Evolutionary conservation across 2,888 invertebrate genomes (phyloP).

Genomic region (Apamea anceps): DNA sequence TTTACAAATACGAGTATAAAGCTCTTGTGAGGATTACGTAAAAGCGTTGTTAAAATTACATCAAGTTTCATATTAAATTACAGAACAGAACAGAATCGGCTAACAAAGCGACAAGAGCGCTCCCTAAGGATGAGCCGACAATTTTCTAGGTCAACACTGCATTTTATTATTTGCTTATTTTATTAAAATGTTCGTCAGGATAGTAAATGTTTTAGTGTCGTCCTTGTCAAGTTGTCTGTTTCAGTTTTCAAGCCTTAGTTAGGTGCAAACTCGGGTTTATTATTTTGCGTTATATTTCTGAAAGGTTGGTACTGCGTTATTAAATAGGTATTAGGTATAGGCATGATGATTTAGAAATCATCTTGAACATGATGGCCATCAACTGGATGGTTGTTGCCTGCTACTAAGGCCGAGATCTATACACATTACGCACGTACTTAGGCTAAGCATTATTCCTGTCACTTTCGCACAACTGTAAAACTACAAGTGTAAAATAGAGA

Average conservation of each 20-base stretch:
- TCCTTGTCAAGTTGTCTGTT: conserved; percentile 32
- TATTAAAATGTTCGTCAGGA: conserved; percentile 63
- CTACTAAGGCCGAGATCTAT: neutral
- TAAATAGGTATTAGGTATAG: neutral
- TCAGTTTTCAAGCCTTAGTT: conserved; percentile 7
- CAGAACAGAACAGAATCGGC: conserved; percentile 72
- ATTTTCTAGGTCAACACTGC: conserved; percentile 75
- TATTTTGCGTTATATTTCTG: neutral
- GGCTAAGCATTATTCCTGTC: neutral
- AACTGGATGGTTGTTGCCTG: neutral
- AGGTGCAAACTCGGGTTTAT: conserved; percentile 1
- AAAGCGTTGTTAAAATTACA: conserved; percentile 72
- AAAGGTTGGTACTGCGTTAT: neutral
- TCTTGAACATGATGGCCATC: neutral
- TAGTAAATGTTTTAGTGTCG: conserved; percentile 52
- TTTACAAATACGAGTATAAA: conserved; percentile 59
- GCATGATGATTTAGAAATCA: neutral
- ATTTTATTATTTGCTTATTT: conserved; percentile 75
- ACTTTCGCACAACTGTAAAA: neutral
- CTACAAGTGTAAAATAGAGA: neutral
- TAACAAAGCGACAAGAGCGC: conserved; percentile 72
- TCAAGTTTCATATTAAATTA: conserved; percentile 83
- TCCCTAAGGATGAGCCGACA: conserved; percentile 72
- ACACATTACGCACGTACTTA: neutral
- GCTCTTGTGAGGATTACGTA: conserved; percentile 61